Evolutionary conservation across 2,888 invertebrate species (phyloP).

Genomic region (Stegana nigrithorax): DNA sequence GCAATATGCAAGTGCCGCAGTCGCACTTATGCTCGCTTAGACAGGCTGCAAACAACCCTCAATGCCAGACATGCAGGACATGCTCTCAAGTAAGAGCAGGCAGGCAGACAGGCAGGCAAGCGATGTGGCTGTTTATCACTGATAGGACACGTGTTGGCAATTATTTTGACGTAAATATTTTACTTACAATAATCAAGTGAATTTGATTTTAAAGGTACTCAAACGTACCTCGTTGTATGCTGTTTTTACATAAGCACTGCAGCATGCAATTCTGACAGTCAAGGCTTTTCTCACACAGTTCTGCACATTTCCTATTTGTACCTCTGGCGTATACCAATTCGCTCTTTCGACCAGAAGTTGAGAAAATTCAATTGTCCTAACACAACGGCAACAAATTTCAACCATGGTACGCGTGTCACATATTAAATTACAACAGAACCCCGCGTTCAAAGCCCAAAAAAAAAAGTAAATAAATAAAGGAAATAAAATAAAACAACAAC

Average conservation of each 20-base stretch:
- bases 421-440: slow-evolving; percentile 63
- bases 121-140: slow-evolving; percentile 49
- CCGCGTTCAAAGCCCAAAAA: background rate
- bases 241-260: too few species aligned
- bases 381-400: background rate
- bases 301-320: background rate
- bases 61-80: slow-evolving; percentile 16
- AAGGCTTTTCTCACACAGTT: too few species aligned
- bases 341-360: too few species aligned
- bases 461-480: too few species aligned
- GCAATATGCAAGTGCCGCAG: slow-evolving; percentile 7
- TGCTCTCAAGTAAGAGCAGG: background rate
- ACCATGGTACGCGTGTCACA: slow-evolving; percentile 57
- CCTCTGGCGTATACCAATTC: background rate
- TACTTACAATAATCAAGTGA: slow-evolving; percentile 20
- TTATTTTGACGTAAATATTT: slow-evolving; percentile 54
- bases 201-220: too few species aligned
- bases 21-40: too few species aligned
- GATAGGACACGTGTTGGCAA: slow-evolving; percentile 65
- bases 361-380: too few species aligned
- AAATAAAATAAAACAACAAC: too few species aligned
- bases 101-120: slow-evolving; percentile 1
- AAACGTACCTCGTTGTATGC: too few species aligned
- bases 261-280: too few species aligned
- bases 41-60: slow-evolving; percentile 21